phyloP scores from a whole-genome alignment of 2,113 vertebrate species.

The Tetrao urogallus region DNA sequence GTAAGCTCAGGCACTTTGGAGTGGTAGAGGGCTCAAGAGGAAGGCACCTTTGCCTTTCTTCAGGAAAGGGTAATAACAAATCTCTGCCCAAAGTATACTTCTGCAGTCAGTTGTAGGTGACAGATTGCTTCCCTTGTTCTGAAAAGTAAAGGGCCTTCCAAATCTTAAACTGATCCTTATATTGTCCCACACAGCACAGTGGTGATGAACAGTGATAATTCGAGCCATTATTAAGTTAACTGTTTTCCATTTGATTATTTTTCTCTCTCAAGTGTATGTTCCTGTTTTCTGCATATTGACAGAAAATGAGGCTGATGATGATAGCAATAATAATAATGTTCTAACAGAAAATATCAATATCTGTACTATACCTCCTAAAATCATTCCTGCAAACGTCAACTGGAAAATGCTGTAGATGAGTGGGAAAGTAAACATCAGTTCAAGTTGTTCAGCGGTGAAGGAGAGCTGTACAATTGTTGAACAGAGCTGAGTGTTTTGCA shows the following conservation, averaged over 20 bases:
- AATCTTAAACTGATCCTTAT: neutral
- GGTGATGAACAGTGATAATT: neutral
- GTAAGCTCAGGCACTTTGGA: neutral
- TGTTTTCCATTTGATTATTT: neutral
- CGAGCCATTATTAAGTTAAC: neutral
- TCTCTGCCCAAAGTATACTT: neutral
- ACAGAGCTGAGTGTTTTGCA: slow-evolving; percentile 95
- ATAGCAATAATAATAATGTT: neutral
- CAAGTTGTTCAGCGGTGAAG: slow-evolving; percentile 85
- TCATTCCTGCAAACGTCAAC: slow-evolving; percentile 71
- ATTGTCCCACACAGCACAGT: neutral
- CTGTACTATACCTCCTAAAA: slow-evolving; percentile 81
- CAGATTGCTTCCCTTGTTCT: neutral
- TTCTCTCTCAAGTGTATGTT: neutral
- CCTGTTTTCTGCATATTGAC: neutral
- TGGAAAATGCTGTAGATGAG: slow-evolving; percentile 98
- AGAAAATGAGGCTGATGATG: neutral
- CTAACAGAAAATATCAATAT: neutral
- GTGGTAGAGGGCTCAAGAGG: too few species aligned
- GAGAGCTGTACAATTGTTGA: slow-evolving; percentile 94
- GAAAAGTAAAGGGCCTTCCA: neutral
- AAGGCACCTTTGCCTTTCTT: neutral
- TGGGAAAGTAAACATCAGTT: slow-evolving; percentile 91
- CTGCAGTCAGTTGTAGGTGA: neutral
- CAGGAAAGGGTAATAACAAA: neutral